Conservation (phyloP, 2,113 vertebrate genomes). For the Eudorcas thomsonii region DNA sequence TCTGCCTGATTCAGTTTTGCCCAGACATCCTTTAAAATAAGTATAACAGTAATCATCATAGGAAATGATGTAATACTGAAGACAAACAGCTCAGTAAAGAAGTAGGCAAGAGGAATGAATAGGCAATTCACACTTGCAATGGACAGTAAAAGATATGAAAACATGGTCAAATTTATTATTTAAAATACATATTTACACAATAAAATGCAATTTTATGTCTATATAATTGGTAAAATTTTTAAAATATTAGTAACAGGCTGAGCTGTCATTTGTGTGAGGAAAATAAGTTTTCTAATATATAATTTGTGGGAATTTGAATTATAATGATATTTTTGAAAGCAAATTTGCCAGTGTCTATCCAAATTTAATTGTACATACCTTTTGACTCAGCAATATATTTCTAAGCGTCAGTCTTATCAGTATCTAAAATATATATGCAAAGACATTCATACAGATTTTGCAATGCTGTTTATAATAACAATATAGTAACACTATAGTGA, state of each 20-base stretch:
- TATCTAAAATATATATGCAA: not conserved
- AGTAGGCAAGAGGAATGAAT: not conserved
- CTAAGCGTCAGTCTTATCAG: not conserved
- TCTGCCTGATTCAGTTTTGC: conserved; percentile 18
- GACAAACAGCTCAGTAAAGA: not conserved
- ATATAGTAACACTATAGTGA: not conserved
- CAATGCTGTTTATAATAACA: not conserved
- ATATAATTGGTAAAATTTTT: not conserved
- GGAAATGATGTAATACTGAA: not conserved
- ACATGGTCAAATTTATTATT: not conserved
- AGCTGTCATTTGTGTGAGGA: not conserved
- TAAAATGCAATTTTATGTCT: not conserved
- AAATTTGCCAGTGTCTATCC: not conserved
- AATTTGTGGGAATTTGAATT: not conserved
- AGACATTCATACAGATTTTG: not conserved
- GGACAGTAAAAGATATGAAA: not conserved
- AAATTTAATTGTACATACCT: not conserved
- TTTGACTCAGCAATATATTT: not conserved
- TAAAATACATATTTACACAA: not conserved
- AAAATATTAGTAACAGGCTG: not conserved
- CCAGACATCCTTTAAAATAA: conserved; percentile 35
- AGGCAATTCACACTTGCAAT: not conserved
- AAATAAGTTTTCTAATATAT: not conserved
- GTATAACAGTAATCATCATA: not conserved
- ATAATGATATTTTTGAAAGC: not conserved